phyloP scores from a whole-genome alignment of 2,113 vertebrate genomes.

The Alethe diademata region DNA sequence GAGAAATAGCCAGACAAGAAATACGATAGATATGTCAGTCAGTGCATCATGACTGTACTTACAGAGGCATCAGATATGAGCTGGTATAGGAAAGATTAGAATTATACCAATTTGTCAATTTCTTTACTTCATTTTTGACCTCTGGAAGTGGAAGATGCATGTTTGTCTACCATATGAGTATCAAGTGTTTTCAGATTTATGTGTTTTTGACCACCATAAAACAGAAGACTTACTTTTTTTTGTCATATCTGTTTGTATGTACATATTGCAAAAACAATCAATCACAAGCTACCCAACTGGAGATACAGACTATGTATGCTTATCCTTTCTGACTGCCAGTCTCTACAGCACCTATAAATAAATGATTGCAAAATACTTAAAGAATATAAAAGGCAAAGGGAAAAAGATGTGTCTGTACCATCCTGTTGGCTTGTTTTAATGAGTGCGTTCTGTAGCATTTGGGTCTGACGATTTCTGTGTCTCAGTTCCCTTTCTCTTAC shows the following conservation, averaged over 20 bases:
- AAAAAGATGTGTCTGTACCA: not conserved
- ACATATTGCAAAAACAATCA: not conserved
- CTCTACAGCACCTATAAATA: not conserved
- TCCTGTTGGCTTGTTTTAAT: not conserved
- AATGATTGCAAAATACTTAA: not conserved
- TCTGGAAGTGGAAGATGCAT: not conserved
- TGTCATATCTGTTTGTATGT: not conserved
- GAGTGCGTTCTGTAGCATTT: not conserved
- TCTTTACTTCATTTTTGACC: not conserved
- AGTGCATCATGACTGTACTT: not conserved
- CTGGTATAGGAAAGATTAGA: not conserved
- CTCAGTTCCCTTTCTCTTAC: not conserved
- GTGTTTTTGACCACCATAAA: not conserved
- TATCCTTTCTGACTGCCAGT: not conserved
- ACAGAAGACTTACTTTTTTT: not conserved
- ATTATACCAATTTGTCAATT: not conserved
- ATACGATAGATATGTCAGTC: not conserved
- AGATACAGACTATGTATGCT: not conserved
- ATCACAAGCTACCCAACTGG: not conserved
- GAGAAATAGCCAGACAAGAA: not conserved
- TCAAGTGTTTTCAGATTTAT: not conserved
- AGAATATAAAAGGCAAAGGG: not conserved
- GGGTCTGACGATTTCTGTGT: not conserved
- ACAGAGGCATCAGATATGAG: not conserved
- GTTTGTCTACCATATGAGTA: not conserved